Evolutionary conservation across 2,113 vertebrate genomes (phyloP).

Genomic region (Macrotus californicus): DNA sequence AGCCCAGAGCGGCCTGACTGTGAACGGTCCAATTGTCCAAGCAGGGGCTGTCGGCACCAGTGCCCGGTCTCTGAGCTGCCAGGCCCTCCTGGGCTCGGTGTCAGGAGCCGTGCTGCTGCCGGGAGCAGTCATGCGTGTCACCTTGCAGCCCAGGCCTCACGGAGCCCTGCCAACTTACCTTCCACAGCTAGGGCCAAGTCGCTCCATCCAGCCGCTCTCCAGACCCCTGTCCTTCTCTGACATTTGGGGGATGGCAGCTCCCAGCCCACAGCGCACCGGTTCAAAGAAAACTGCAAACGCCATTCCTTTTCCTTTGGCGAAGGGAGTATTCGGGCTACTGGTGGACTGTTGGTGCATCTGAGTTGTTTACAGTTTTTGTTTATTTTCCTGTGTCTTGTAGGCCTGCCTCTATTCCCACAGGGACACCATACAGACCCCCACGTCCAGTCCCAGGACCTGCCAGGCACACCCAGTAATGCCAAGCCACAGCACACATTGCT

Average conservation of each 20-base stretch:
- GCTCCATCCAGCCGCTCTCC: constrained; percentile 1
- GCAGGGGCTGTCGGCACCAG: neutral
- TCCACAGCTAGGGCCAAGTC: constrained; percentile 8
- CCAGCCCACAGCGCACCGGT: neutral
- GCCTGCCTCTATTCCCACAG: neutral
- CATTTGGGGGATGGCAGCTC: neutral
- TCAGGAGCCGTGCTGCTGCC: constrained; percentile 36
- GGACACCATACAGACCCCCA: neutral
- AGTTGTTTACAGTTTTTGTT: neutral
- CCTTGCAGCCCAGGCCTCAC: constrained; percentile 4
- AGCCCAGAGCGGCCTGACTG: neutral
- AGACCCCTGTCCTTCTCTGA: constrained; percentile 30
- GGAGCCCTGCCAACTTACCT: constrained; percentile 42
- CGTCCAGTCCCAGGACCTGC: neutral
- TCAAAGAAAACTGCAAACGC: constrained; percentile 18
- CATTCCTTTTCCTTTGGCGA: neutral
- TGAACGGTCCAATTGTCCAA: constrained; percentile 36
- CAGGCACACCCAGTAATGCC: neutral
- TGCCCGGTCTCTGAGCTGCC: neutral
- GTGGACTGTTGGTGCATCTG: neutral
- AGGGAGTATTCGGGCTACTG: neutral
- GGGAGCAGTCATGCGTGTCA: constrained; percentile 47
- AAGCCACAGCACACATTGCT: neutral
- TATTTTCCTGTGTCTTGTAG: neutral
- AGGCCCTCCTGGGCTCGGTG: constrained; percentile 49